A percentile compares a stretch with the other conserved stretches of the same genome.
These are phyloP conservation scores for Caenorhabditis becei DNA, from an alignment of 2,888 invertebrate species.

Conservation along the genomic window DNA sequence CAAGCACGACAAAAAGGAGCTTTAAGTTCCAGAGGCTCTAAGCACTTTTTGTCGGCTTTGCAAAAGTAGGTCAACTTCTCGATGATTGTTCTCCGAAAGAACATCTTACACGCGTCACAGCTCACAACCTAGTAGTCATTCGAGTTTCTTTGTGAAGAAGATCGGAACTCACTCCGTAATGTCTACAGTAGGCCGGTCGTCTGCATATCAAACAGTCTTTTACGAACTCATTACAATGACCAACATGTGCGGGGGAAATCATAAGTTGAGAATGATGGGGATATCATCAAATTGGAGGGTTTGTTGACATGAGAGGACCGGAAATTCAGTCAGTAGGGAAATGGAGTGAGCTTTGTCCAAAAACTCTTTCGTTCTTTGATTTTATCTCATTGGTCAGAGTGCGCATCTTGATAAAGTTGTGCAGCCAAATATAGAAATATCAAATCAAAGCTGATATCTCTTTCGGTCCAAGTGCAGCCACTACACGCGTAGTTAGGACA, in stretches of 20 bases:
- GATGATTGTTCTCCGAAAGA: not conserved
- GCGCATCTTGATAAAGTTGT: too few relatives aligned
- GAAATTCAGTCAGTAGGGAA: too few relatives aligned
- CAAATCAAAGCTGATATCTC: too few relatives aligned
- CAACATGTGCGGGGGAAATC: too few relatives aligned
- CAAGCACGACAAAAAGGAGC: not conserved
- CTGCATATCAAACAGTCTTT: not conserved
- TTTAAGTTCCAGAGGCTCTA: not conserved
- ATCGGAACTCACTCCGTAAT: constrained; percentile 6
- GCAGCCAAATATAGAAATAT: too few relatives aligned
- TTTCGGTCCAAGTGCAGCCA: too few relatives aligned
- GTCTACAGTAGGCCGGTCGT: not conserved
- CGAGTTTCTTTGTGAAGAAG: not conserved
- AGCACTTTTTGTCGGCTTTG: not conserved
- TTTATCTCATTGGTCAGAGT: too few relatives aligned
- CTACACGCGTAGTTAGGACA: too few relatives aligned
- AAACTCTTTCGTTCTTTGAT: too few relatives aligned
- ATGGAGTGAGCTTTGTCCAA: too few relatives aligned
- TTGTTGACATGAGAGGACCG: too few relatives aligned
- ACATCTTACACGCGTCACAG: constrained; percentile 23
- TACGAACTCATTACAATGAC: not conserved
- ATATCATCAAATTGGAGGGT: too few relatives aligned
- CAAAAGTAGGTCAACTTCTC: not conserved
- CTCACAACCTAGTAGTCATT: not conserved
- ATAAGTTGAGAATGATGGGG: not conserved